Percentiles rank a stretch among this genome's conserved stretches.
These are phyloP conservation scores for Siniperca knerii DNA, from an alignment of 2,113 vertebrate genomes.

Conservation along the genomic window DNA sequence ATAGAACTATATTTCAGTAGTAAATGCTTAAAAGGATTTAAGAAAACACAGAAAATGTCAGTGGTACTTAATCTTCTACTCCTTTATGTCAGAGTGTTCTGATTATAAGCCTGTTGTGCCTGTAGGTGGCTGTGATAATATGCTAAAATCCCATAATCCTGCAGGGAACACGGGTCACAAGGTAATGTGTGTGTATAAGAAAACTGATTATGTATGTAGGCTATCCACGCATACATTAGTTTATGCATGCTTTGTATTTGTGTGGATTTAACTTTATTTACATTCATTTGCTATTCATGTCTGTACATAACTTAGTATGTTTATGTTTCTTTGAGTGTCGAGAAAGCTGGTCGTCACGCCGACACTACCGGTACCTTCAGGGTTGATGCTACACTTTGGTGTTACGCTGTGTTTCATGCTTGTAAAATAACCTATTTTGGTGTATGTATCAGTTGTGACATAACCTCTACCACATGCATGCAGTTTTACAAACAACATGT, in stretches of 20 bases:
- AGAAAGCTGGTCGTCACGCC: neutral
- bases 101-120: slow-evolving; percentile 40
- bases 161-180: slow-evolving; percentile 16
- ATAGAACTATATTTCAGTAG: neutral
- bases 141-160: slow-evolving; percentile 55
- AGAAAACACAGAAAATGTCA: slow-evolving; percentile 12
- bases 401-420: slow-evolving; percentile 5
- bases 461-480: neutral
- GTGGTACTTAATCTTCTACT: slow-evolving; percentile 17
- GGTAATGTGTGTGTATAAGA: neutral
- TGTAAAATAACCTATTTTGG: neutral
- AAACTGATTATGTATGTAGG: neutral
- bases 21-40: neutral
- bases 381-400: slow-evolving; percentile 19
- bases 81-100: slow-evolving; percentile 18
- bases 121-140: slow-evolving; percentile 44
- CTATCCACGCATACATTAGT: neutral
- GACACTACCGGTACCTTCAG: slow-evolving; percentile 5
- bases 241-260: slow-evolving; percentile 5
- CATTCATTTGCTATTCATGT: neutral
- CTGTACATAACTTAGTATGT: neutral
- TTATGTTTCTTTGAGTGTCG: neutral
- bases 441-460: neutral
- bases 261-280: neutral
- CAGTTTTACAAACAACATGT: neutral